Evolutionary conservation across 2,113 vertebrate genomes (phyloP).

Genomic region (Zapornia atra): DNA sequence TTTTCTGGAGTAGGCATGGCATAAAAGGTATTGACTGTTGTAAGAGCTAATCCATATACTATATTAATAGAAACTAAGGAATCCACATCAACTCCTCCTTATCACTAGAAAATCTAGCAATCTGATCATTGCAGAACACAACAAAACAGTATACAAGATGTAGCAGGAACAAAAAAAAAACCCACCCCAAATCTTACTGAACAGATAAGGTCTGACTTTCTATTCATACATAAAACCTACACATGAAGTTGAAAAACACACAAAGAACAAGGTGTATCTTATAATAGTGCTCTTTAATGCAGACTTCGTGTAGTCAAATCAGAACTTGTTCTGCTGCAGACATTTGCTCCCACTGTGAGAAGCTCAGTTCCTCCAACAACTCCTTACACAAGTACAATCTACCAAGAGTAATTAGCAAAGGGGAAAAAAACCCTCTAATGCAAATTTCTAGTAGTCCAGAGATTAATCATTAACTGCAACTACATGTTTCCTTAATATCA

Average conservation of each 20-base stretch:
- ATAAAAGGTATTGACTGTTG: background rate
- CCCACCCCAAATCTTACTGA: accelerated
- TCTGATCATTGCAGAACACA: background rate
- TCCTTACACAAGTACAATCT: background rate
- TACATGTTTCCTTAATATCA: background rate
- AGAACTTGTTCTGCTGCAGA: background rate
- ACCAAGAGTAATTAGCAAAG: background rate
- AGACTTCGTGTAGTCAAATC: background rate
- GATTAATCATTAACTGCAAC: background rate
- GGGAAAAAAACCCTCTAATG: background rate
- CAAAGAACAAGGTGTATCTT: background rate
- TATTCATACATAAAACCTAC: background rate
- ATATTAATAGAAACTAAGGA: background rate
- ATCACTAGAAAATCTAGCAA: background rate
- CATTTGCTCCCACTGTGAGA: background rate
- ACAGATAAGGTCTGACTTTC: background rate
- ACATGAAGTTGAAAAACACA: background rate
- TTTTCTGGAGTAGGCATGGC: background rate
- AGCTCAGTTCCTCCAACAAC: background rate
- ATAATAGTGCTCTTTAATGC: background rate
- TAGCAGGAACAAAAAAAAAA: background rate
- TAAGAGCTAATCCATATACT: background rate
- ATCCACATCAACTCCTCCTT: background rate
- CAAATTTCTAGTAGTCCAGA: background rate
- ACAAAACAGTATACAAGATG: background rate